Conservation (phyloP, 2,113 vertebrate species). For the Crotalus horridus region DNA sequence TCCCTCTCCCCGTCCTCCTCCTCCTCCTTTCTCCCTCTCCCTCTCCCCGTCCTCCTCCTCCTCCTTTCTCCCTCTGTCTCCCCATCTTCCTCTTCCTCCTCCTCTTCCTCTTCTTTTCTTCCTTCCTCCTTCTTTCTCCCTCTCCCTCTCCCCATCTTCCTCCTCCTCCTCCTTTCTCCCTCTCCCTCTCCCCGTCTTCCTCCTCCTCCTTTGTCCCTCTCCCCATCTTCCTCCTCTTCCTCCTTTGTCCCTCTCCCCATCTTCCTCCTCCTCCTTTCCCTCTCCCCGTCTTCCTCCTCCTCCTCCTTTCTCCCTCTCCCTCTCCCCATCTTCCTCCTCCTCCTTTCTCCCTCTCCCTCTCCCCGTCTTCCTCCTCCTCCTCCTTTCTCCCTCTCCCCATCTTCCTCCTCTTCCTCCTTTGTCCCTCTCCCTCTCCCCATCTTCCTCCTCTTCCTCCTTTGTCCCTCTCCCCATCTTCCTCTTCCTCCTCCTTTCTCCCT, state of each 20-base stretch:
- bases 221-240: not conserved
- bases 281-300: too few species aligned
- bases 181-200: too few species aligned
- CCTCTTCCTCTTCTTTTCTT: not conserved
- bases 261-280: too few species aligned
- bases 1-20: too few species aligned
- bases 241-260: not conserved
- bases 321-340: conserved; percentile 27
- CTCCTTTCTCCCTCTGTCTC: too few species aligned
- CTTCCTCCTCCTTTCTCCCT: conserved; percentile 32
- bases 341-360: too few species aligned
- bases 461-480: too few species aligned
- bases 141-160: not conserved
- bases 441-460: too few species aligned
- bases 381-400: not conserved
- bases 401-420: not conserved
- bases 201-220: conserved; percentile 28
- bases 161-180: not conserved
- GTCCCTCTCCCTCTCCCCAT: not conserved
- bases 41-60: conserved; percentile 25
- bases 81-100: too few species aligned
- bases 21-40: not conserved
- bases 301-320: not conserved
- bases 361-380: not conserved
- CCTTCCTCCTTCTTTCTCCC: conserved; percentile 11